phyloP scores from a whole-genome alignment of 2,888 invertebrate genomes.

The Nesidiocoris tenuis region DNA sequence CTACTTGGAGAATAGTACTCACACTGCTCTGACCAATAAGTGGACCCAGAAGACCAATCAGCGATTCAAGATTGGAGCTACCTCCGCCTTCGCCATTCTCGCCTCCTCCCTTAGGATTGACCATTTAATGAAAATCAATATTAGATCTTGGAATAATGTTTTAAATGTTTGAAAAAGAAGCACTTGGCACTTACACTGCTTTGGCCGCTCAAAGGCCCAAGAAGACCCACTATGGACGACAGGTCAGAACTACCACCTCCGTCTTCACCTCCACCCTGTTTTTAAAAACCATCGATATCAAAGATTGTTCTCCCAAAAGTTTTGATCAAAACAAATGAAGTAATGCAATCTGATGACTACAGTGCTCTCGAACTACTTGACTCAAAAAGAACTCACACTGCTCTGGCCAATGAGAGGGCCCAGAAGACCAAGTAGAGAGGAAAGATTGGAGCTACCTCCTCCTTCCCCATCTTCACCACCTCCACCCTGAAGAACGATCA shows the following conservation, averaged over 20 bases:
- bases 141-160: too few species aligned
- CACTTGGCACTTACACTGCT: constrained; percentile 34
- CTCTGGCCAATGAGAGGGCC: constrained; percentile 37
- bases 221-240: constrained; percentile 10
- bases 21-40: constrained; percentile 47
- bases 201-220: constrained; percentile 18
- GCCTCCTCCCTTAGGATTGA: constrained; percentile 36
- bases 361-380: too few species aligned
- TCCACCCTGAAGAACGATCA: constrained; percentile 38
- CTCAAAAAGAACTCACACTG: constrained; percentile 14
- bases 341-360: too few species aligned
- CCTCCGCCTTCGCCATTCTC: constrained; percentile 46
- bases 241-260: constrained; percentile 33
- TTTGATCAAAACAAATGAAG: too few species aligned
- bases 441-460: constrained; percentile 48
- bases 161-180: neutral
- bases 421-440: constrained; percentile 42
- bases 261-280: constrained; percentile 21
- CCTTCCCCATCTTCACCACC: constrained; percentile 45
- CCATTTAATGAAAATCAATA: neutral
- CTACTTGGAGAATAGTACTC: constrained; percentile 10
- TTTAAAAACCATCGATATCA: too few species aligned
- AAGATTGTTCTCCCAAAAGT: too few species aligned
- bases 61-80: constrained; percentile 44
- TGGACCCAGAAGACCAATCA: constrained; percentile 42